Evolutionary conservation across 2,113 vertebrate genomes (phyloP).

Genomic region (Aegotheles bennettii): DNA sequence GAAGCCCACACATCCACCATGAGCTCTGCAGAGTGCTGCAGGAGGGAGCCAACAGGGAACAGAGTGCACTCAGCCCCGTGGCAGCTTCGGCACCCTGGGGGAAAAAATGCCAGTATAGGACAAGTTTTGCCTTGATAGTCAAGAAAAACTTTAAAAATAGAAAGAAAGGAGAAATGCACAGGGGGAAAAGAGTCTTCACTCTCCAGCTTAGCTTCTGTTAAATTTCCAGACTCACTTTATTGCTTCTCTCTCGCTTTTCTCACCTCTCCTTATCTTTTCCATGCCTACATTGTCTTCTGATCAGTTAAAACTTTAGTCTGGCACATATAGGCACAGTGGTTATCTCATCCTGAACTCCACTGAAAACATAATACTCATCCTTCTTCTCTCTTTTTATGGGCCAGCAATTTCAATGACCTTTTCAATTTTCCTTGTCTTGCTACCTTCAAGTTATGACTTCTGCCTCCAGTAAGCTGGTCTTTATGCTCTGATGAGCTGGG

Average conservation of each 20-base stretch:
- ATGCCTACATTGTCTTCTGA: neutral
- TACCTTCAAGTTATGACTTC: neutral
- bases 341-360: neutral
- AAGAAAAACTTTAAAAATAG: neutral
- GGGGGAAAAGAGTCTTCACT: neutral
- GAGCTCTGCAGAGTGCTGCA: no score
- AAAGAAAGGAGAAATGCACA: neutral
- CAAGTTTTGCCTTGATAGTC: neutral
- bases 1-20: fast-evolving
- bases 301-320: neutral
- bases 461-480: neutral
- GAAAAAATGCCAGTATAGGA: fast-evolving
- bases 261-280: neutral
- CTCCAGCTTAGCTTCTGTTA: neutral
- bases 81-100: neutral
- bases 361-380: neutral
- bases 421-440: neutral
- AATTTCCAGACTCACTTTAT: neutral
- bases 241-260: neutral
- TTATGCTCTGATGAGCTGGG: neutral
- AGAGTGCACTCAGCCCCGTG: no score
- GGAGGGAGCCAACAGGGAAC: neutral
- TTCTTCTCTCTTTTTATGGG: neutral
- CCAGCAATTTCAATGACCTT: conserved; percentile 6
- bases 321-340: neutral